phyloP scores from a whole-genome alignment of 92 coral and sea anemone species.

The Desmophyllum pertusum region DNA sequence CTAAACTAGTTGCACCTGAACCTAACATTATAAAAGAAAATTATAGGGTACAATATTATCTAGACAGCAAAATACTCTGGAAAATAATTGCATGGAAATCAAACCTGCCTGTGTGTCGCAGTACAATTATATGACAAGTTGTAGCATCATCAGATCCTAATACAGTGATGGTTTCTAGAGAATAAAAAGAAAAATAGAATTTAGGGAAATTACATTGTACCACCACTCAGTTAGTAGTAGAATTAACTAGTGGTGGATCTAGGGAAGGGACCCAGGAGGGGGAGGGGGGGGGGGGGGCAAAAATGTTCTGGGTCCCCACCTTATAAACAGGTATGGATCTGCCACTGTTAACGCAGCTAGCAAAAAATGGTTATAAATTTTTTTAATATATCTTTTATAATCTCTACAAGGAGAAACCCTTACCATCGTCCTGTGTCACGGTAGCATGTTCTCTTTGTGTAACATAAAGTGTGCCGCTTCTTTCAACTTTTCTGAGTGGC shows the following conservation, averaged over 20 bases:
- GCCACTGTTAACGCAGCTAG: too few relatives aligned
- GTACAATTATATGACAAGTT: slow-evolving; percentile 89
- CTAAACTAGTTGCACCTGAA: slow-evolving; percentile 76
- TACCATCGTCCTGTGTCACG: slow-evolving; percentile 79
- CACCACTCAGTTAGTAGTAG: too few relatives aligned
- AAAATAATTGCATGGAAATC: background rate
- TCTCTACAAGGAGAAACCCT: background rate
- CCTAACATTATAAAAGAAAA: slow-evolving; percentile 33
- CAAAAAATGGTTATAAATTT: background rate
- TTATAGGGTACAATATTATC: background rate
- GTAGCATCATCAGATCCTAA: slow-evolving; percentile 98
- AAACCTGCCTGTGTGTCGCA: slow-evolving; percentile 71
- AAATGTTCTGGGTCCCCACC: too few relatives aligned
- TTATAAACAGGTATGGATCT: too few relatives aligned
- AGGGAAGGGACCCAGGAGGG: too few relatives aligned
- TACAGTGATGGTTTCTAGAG: slow-evolving; percentile 67
- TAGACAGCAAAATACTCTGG: too few relatives aligned
- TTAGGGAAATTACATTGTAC: too few relatives aligned
- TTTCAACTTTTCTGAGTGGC: slow-evolving; percentile 54
- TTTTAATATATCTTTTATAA: too few relatives aligned
- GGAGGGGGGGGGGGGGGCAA: too few relatives aligned
- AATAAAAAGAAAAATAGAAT: background rate
- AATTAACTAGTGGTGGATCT: too few relatives aligned
- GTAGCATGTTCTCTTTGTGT: slow-evolving; percentile 87
- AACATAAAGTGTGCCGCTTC: slow-evolving; percentile 70